These are phyloP conservation scores for Blera fallax DNA, from an alignment of 2,888 invertebrate genomes.

Conservation along the genomic window DNA sequence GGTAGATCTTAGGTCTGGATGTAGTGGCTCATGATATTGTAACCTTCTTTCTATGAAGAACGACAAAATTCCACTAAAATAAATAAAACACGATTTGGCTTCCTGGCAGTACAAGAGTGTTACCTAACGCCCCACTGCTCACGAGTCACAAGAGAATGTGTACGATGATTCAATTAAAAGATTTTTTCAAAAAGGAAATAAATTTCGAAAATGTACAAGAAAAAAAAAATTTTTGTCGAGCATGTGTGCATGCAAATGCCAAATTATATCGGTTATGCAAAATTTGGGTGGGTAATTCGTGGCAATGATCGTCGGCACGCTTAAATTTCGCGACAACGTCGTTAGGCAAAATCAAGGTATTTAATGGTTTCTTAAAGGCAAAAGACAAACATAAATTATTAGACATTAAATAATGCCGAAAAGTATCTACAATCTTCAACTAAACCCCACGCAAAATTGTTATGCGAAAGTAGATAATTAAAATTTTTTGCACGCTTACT, in stretches of 20 bases:
- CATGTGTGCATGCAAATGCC: background rate
- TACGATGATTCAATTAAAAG: background rate
- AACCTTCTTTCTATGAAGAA: too few relatives aligned
- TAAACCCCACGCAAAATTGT: conserved; percentile 4
- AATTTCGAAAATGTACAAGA: background rate
- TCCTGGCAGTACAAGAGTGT: too few relatives aligned
- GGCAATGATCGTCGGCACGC: background rate
- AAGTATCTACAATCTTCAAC: conserved; percentile 15
- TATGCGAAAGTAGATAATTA: conserved; percentile 13
- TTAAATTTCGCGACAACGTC: background rate
- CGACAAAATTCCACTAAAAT: too few relatives aligned
- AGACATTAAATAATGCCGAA: conserved; percentile 47
- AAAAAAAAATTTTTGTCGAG: background rate
- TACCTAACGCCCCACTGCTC: background rate
- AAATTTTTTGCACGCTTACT: conserved; percentile 29
- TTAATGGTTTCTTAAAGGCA: background rate
- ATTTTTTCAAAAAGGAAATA: background rate
- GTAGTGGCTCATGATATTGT: too few relatives aligned
- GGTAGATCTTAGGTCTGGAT: too few relatives aligned
- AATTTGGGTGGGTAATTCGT: background rate
- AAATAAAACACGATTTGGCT: too few relatives aligned
- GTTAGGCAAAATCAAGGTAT: background rate
- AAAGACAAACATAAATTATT: conserved; percentile 19
- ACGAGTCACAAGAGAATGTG: background rate
- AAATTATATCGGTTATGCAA: background rate